A percentile compares a stretch with the other conserved stretches of the same genome.
phyloP scores from a whole-genome alignment of 2,113 vertebrate genomes.

The Clarias macrocephalus region DNA sequence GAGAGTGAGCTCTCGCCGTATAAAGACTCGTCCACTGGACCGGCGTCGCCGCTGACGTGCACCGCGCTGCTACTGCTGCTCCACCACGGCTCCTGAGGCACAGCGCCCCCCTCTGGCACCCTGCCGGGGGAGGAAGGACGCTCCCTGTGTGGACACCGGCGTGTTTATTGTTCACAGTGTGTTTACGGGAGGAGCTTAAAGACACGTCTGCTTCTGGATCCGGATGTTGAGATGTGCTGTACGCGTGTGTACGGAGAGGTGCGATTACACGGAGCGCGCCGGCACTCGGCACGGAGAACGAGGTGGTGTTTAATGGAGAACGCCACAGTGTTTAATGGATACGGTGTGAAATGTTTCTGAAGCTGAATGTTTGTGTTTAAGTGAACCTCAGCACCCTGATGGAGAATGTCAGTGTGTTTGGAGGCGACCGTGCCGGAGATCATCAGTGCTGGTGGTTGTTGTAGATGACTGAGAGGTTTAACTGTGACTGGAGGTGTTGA shows the following conservation, averaged over 20 bases:
- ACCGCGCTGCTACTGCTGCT: constrained; percentile 63
- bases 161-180: not conserved
- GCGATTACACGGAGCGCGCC: too few relatives aligned
- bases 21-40: constrained; percentile 78
- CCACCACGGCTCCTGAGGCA: constrained; percentile 70
- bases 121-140: constrained; percentile 94
- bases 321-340: too few relatives aligned
- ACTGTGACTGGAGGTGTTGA: too few relatives aligned
- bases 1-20: constrained; percentile 86
- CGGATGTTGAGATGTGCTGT: too few relatives aligned
- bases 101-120: constrained; percentile 73
- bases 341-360: too few relatives aligned
- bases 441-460: too few relatives aligned
- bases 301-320: not conserved
- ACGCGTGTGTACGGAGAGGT: not conserved
- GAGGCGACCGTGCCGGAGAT: not conserved
- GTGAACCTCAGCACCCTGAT: too few relatives aligned
- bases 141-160: constrained; percentile 76
- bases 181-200: too few relatives aligned
- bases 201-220: too few relatives aligned
- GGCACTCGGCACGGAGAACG: too few relatives aligned
- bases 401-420: not conserved
- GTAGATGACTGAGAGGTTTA: too few relatives aligned
- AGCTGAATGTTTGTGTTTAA: too few relatives aligned
- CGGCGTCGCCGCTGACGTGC: constrained; percentile 80